Evolutionary conservation across 2,888 invertebrate genomes (phyloP).

Genomic region (Mantis religiosa): DNA sequence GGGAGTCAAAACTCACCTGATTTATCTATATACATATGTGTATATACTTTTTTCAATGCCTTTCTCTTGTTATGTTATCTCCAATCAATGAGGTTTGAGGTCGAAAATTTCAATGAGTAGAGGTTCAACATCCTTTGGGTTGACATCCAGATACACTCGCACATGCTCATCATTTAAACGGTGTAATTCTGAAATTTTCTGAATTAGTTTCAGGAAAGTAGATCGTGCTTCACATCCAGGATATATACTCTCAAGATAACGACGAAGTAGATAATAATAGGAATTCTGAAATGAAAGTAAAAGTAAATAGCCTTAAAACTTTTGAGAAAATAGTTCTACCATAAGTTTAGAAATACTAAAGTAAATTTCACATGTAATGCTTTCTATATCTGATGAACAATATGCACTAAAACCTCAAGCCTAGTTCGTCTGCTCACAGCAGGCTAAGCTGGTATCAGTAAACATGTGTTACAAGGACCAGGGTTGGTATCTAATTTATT

Average conservation of each 20-base stretch:
- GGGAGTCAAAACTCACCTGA: neutral
- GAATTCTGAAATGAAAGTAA: constrained; percentile 62
- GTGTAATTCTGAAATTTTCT: constrained; percentile 86
- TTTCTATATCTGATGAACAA: no score
- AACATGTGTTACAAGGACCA: no score
- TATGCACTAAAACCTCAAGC: no score
- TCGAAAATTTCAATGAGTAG: constrained; percentile 93
- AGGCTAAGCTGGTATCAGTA: no score
- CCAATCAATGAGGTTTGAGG: constrained; percentile 56
- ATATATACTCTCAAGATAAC: constrained; percentile 79
- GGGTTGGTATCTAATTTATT: no score
- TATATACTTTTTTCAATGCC: neutral
- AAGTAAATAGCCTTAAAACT: no score
- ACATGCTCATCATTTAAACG: constrained; percentile 88
- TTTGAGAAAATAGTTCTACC: no score
- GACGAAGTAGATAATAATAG: constrained; percentile 80
- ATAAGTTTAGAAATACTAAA: no score
- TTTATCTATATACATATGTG: neutral
- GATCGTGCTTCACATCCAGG: constrained; percentile 83
- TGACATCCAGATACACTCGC: constrained; percentile 85
- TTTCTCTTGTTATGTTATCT: no score
- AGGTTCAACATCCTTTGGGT: constrained; percentile 87
- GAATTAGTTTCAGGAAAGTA: constrained; percentile 80
- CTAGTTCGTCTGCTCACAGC: no score
- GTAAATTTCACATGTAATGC: no score